Percentiles rank a stretch among this genome's conserved stretches.
phyloP scores from a whole-genome alignment of 2,113 vertebrate genomes.

The Bombycilla garrulus region DNA sequence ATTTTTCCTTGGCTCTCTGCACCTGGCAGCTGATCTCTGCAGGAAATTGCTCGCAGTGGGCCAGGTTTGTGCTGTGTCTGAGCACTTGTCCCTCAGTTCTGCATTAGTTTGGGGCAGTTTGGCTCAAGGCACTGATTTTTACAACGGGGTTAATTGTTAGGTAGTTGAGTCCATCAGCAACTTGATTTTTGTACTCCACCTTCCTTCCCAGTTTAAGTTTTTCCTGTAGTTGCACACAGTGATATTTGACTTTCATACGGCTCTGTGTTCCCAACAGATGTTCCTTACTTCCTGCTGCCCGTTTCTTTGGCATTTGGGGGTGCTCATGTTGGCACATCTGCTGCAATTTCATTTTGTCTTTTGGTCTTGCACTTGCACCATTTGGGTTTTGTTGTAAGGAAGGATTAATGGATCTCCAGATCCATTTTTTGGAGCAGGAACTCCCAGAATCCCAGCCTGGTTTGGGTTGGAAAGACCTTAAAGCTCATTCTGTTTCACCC shows the following conservation, averaged over 20 bases:
- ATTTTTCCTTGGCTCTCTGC: neutral
- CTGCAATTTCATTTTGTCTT: neutral
- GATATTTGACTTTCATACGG: neutral
- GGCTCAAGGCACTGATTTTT: neutral
- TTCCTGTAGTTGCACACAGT: neutral
- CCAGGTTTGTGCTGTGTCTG: neutral
- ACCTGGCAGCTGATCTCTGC: accelerated
- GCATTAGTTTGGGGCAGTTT: accelerated
- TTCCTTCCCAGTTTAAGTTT: neutral
- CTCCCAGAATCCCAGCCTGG: neutral
- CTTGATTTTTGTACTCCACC: neutral
- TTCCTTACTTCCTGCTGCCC: neutral
- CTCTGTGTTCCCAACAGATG: neutral
- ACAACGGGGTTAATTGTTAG: neutral
- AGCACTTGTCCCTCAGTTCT: neutral
- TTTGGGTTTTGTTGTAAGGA: neutral
- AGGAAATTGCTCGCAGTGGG: accelerated
- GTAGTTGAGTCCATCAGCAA: neutral
- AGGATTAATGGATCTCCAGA: neutral
- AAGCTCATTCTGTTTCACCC: neutral
- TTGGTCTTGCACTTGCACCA: neutral
- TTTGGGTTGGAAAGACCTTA: neutral
- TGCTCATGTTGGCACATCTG: neutral
- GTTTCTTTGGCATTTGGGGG: accelerated
- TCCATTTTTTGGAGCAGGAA: neutral